phyloP scores from a whole-genome alignment of 2,888 invertebrate species.

The Lapara coniferarum region DNA sequence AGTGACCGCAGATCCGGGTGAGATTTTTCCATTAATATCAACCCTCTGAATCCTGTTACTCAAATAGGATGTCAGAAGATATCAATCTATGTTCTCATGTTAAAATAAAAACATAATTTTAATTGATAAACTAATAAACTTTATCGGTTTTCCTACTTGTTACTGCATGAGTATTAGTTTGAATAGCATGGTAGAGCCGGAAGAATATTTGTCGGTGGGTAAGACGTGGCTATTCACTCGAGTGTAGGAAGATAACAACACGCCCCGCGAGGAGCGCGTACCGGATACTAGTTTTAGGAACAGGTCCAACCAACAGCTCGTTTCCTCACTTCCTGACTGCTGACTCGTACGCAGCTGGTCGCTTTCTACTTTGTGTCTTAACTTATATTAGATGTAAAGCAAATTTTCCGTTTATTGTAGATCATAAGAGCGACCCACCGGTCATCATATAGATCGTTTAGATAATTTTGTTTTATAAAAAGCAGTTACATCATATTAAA shows the following conservation, averaged over 20 bases:
- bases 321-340: conserved; percentile 30
- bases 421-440: not conserved
- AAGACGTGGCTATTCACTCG: not conserved
- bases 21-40: too few species aligned
- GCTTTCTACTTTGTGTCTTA: conserved; percentile 29
- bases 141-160: too few species aligned
- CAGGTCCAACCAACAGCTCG: conserved; percentile 25
- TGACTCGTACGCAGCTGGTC: conserved; percentile 24
- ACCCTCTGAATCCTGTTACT: too few species aligned
- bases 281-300: conserved; percentile 29
- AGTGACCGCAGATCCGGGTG: too few species aligned
- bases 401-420: not conserved
- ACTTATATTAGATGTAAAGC: not conserved
- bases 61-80: too few species aligned
- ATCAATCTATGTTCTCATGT: too few species aligned
- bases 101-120: too few species aligned
- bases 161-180: too few species aligned
- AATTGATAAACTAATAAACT: too few species aligned
- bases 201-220: not conserved
- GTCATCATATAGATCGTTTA: conserved; percentile 6
- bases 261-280: conserved; percentile 22
- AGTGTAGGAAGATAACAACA: conserved; percentile 17
- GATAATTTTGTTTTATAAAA: conserved; percentile 4
- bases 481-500: not conserved
- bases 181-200: not conserved